phyloP scores from a whole-genome alignment of 2,888 invertebrate species.

The Drosophila birchii region DNA sequence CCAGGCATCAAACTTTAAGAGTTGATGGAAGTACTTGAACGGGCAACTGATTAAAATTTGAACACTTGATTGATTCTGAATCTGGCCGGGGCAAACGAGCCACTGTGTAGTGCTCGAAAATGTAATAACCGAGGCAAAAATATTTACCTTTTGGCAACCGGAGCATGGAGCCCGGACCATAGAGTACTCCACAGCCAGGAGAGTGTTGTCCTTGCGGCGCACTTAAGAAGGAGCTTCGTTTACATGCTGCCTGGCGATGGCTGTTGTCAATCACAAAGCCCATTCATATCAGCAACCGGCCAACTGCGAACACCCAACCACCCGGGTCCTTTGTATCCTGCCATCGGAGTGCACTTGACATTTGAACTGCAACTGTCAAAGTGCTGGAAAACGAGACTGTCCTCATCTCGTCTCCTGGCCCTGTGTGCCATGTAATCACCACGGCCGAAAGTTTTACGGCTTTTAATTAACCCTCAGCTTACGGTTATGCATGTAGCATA shows the following conservation, averaged over 20 bases:
- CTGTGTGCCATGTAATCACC: slow-evolving; percentile 36
- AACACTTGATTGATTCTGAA: slow-evolving; percentile 74
- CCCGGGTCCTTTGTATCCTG: slow-evolving; percentile 30
- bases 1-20: slow-evolving; percentile 61
- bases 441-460: slow-evolving; percentile 56
- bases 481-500: slow-evolving; percentile 19
- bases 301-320: slow-evolving; percentile 4
- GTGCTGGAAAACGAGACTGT: slow-evolving; percentile 54
- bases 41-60: slow-evolving; percentile 71
- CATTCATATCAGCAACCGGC: slow-evolving; percentile 18
- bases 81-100: slow-evolving; percentile 39
- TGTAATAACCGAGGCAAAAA: slow-evolving; percentile 73
- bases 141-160: slow-evolving; percentile 74
- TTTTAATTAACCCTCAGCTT: slow-evolving; percentile 77
- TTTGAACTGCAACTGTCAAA: slow-evolving; percentile 78
- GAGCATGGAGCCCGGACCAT: slow-evolving; percentile 44
- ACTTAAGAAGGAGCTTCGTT: slow-evolving; percentile 63
- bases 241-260: slow-evolving; percentile 53
- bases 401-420: slow-evolving; percentile 26
- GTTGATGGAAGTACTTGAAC: slow-evolving; percentile 61
- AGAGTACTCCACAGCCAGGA: slow-evolving; percentile 3
- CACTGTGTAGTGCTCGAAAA: slow-evolving; percentile 46
- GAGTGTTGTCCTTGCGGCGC: slow-evolving; percentile 43
- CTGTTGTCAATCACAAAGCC: slow-evolving; percentile 66
- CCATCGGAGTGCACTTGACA: slow-evolving; percentile 69